Evolutionary conservation across 2,113 vertebrate species (phyloP).

Genomic region (Neofelis nebulosa): DNA sequence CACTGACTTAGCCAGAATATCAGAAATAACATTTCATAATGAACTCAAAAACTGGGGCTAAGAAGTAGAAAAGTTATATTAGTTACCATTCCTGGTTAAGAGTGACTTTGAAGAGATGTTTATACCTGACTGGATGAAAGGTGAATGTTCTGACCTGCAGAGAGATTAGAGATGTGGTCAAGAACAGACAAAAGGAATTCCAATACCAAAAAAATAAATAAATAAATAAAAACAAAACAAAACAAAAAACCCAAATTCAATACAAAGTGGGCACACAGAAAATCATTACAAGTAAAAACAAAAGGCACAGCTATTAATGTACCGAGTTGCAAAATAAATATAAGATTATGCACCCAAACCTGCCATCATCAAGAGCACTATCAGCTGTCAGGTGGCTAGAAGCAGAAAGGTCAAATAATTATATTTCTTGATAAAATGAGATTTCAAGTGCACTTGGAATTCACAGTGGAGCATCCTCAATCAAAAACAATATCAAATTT

Average conservation of each 20-base stretch:
- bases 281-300: background rate
- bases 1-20: background rate
- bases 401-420: constrained; percentile 35
- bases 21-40: background rate
- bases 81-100: background rate
- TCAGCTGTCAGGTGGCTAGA: background rate
- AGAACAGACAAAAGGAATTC: background rate
- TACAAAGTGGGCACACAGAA: background rate
- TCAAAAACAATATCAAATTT: constrained; percentile 22
- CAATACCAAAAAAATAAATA: background rate
- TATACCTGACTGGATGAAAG: background rate
- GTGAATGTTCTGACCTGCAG: background rate
- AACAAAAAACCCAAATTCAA: background rate
- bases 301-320: background rate
- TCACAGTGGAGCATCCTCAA: background rate
- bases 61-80: background rate
- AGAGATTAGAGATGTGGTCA: background rate
- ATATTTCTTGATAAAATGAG: background rate
- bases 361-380: background rate
- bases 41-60: background rate
- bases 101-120: background rate
- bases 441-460: constrained; percentile 34
- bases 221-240: too few relatives aligned
- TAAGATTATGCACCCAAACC: background rate
- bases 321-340: background rate